Conservation (phyloP, 2,113 vertebrate species). For the Puffinus mauretanicus region DNA sequence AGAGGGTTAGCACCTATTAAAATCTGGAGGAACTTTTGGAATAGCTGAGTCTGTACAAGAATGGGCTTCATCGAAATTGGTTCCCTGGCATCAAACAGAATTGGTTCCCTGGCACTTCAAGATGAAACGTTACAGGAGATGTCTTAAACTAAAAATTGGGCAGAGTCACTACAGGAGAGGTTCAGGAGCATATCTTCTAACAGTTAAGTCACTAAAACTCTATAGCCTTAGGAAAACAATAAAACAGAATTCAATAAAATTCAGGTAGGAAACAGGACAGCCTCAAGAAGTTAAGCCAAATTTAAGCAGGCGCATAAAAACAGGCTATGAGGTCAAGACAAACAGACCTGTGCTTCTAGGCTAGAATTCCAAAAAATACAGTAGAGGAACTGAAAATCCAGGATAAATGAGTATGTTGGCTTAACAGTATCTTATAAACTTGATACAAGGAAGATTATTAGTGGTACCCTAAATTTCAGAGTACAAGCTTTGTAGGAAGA, state of each 20-base stretch:
- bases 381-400: not conserved
- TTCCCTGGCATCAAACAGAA: too few relatives aligned
- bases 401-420: not conserved
- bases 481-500: not conserved
- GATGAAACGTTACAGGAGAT: not conserved
- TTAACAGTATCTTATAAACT: not conserved
- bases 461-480: not conserved
- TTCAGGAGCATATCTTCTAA: not conserved
- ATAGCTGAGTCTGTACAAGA: not conserved
- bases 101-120: not conserved
- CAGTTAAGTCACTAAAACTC: not conserved
- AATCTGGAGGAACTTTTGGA: not conserved
- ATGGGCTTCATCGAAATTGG: not conserved
- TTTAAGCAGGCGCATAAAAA: not conserved
- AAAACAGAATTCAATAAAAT: not conserved
- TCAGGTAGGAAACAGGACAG: not conserved
- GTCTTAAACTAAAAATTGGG: not conserved
- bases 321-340: not conserved
- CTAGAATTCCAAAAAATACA: not conserved
- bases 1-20: not conserved
- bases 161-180: not conserved
- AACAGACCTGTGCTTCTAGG: not conserved
- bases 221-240: not conserved
- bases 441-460: not conserved
- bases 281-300: not conserved